Evolutionary conservation across 2,888 invertebrate genomes (phyloP).

Genomic region (Limnephilus marmoratus): DNA sequence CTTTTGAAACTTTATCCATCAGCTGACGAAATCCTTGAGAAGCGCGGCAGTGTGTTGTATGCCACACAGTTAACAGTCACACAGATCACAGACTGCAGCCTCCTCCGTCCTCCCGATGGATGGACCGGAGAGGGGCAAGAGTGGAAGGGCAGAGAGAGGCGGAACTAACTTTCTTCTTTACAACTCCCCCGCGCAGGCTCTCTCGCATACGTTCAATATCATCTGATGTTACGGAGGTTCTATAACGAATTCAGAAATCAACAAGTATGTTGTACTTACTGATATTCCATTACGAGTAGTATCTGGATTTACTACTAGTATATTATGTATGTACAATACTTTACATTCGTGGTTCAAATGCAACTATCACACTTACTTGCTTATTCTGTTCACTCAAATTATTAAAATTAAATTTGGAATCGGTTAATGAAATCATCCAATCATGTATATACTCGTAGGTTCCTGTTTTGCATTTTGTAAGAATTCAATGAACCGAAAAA

Average conservation of each 20-base stretch:
- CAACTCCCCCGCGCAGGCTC: neutral
- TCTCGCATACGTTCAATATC: neutral
- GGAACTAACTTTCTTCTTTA: slow-evolving; percentile 20
- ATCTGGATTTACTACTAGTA: too few species aligned
- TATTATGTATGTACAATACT: too few species aligned
- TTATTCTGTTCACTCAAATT: too few species aligned
- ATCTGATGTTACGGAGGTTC: neutral
- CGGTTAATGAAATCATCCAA: too few species aligned
- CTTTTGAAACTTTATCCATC: neutral
- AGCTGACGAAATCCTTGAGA: neutral
- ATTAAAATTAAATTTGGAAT: too few species aligned
- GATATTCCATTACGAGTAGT: neutral
- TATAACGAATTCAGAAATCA: neutral
- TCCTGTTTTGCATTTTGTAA: too few species aligned
- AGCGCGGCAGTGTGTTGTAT: neutral
- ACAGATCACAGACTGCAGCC: neutral
- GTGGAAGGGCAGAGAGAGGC: neutral
- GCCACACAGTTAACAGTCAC: neutral
- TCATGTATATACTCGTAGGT: too few species aligned
- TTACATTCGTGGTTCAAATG: too few species aligned
- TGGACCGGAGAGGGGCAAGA: neutral
- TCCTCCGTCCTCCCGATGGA: neutral
- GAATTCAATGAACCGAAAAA: too few species aligned
- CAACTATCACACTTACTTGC: too few species aligned
- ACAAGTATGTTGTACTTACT: neutral